These are phyloP conservation scores for Rhinella marina DNA, from an alignment of 2,797 vertebrate genomes.

Conservation along the genomic window DNA sequence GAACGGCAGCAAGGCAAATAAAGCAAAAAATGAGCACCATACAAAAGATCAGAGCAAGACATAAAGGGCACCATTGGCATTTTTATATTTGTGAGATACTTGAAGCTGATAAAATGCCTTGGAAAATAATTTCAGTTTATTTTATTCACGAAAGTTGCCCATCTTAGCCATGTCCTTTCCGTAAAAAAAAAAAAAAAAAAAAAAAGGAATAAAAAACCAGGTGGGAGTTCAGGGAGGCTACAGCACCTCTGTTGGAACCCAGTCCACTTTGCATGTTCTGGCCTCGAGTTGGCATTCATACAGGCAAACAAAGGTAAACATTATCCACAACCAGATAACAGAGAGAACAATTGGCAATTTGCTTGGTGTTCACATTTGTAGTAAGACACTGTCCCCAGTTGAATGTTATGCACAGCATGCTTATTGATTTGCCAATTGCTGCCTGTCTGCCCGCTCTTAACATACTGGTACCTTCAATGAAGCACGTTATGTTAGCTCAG, in stretches of 20 bases:
- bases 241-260: slow-evolving; percentile 45
- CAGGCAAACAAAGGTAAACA: slow-evolving; percentile 92
- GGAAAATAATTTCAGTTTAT: background rate
- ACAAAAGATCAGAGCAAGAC: background rate
- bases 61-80: background rate
- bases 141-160: slow-evolving; percentile 16
- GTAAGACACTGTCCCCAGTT: slow-evolving; percentile 70
- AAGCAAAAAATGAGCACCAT: background rate
- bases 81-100: background rate
- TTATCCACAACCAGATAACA: slow-evolving; percentile 72
- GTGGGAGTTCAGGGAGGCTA: slow-evolving; percentile 64
- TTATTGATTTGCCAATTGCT: slow-evolving; percentile 93
- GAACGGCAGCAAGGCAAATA: background rate
- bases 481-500: slow-evolving; percentile 75
- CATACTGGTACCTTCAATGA: slow-evolving; percentile 78
- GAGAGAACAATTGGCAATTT: slow-evolving; percentile 76
- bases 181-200: background rate
- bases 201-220: slow-evolving; percentile 26
- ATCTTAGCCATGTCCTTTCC: background rate
- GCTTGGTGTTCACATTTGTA: slow-evolving; percentile 70
- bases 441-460: slow-evolving; percentile 94
- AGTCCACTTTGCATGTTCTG: slow-evolving; percentile 58
- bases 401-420: slow-evolving; percentile 76
- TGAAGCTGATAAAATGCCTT: background rate
- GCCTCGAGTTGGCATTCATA: slow-evolving; percentile 88